Evolutionary conservation across 1,140 invertebrate genomes (phyloP), one percentile per base, ranked within the genome.

Genomic region (Eciton burchellii): DNA sequence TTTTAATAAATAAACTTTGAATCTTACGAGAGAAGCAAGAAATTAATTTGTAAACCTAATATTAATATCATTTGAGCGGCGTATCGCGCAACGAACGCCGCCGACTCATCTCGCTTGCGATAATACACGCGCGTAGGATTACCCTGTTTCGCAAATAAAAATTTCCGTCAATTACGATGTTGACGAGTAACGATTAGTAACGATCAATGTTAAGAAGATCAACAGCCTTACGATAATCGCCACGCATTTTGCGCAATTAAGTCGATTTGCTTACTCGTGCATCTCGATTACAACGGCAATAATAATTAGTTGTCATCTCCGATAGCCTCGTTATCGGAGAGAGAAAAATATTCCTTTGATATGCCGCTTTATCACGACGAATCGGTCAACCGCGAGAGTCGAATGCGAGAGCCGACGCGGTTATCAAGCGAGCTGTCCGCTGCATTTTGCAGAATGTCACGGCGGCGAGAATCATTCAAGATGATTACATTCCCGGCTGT

Each of bases 271-370:
- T 60, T 74, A 21, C 21, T 41, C 21, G 14, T n/a, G 49, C 21
- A 16, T 35, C 57, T 63, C 47, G 47, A 63, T 74, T 63, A 47
- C 59, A 5, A 63, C 12, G 8, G 43, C 14, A 71, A 71, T 71
- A 71, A 71, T 8, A 74, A 74, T 74, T 74, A 63, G 72, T 29
- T 41, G n/a, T 21, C 57, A 49, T 29, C 45, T 35, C 14, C 26
- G 43, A 74, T 74, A 74, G 47, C 57, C 43, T 74, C 62, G 72
- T 62, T 74, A 63, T 49, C 5, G 12, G 19, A 35, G 26, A 35
- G 26, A 0, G 8, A 62, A 63, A 74, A 49, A 73, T 74, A 12
- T 63, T 62, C 29, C 12, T 41, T 63, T 41, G 14, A 63, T 63
- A 47, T 43, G 26, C 6, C 43, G 29, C 12, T 43, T 63, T 63